phyloP scores from a whole-genome alignment of 2,888 invertebrate species.

The Lasioglossum villosulum region DNA sequence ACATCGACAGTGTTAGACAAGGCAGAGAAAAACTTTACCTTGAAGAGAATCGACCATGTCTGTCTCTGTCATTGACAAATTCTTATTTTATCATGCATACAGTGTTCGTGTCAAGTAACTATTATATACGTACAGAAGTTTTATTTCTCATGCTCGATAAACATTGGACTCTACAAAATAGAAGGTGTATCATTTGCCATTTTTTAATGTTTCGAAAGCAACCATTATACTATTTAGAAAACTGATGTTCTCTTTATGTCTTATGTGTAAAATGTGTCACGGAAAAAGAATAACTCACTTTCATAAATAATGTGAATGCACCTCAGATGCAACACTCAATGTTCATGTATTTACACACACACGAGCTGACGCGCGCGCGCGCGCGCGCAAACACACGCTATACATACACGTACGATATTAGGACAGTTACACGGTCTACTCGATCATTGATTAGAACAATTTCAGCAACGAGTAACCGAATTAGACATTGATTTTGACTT shows the following conservation, averaged over 20 bases:
- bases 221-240: background rate
- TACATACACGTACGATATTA: background rate
- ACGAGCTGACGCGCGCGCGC: background rate
- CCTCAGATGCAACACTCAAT: slow-evolving; percentile 9
- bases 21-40: slow-evolving; percentile 42
- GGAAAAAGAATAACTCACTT: background rate
- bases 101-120: slow-evolving; percentile 32
- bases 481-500: background rate
- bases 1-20: background rate
- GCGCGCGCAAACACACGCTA: background rate
- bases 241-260: background rate
- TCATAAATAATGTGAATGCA: background rate
- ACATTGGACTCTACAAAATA: slow-evolving; percentile 50
- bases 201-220: background rate
- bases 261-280: background rate
- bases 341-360: slow-evolving; percentile 2
- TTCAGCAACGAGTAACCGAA: background rate
- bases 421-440: background rate
- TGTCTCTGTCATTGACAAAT: slow-evolving; percentile 54
- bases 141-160: slow-evolving; percentile 42
- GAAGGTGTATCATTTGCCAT: slow-evolving; percentile 12
- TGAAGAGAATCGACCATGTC: slow-evolving; percentile 22
- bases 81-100: slow-evolving; percentile 40
- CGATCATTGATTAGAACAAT: slow-evolving; percentile 1
- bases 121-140: slow-evolving; percentile 31